A percentile compares a stretch with the other conserved stretches of the same genome.
Evolutionary conservation across 2,113 vertebrate genomes (phyloP).

Genomic region (Vulpes vulpes): DNA sequence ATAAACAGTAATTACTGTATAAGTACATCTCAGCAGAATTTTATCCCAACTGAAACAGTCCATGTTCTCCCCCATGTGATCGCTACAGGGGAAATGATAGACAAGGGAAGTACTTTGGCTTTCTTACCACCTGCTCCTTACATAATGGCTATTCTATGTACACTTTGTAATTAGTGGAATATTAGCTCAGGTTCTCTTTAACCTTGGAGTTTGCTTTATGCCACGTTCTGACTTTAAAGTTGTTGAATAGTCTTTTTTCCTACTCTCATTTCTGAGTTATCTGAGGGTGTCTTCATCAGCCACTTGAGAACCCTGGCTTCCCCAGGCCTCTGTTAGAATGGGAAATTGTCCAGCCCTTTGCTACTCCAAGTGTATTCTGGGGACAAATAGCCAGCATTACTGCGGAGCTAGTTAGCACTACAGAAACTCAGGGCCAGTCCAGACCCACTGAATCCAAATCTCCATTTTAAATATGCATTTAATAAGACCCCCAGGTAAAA

Average conservation of each 20-base stretch:
- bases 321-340: background rate
- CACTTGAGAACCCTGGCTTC: background rate
- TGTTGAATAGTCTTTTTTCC: background rate
- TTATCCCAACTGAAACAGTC: background rate
- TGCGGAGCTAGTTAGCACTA: background rate
- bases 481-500: background rate
- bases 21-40: background rate
- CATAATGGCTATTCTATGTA: background rate
- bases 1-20: background rate
- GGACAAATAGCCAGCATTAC: too few species aligned
- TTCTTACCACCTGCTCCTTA: background rate
- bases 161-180: background rate
- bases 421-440: background rate
- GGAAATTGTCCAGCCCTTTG: background rate
- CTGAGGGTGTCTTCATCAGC: background rate
- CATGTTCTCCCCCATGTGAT: background rate
- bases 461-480: background rate
- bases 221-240: background rate
- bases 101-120: background rate
- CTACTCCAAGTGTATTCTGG: background rate
- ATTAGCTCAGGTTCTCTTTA: constrained; percentile 31
- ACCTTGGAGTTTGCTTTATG: constrained; percentile 31
- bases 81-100: background rate
- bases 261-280: constrained; percentile 6
- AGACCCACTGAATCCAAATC: background rate